Conservation (phyloP, 1,140 invertebrate species). For the Homalodisca vitripennis region DNA sequence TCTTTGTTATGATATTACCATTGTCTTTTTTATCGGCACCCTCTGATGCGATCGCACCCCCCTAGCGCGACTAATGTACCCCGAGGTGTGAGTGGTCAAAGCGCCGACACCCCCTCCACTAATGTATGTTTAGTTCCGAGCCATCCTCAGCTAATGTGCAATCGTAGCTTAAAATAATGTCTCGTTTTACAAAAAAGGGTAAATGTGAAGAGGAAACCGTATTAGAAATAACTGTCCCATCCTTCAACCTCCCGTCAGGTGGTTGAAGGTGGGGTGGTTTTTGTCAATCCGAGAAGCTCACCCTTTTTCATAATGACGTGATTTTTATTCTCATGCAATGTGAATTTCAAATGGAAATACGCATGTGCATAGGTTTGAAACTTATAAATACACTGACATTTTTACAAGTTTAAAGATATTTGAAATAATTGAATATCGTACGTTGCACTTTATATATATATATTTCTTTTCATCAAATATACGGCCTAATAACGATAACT, state of each 20-base stretch:
- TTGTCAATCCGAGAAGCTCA: too few relatives aligned
- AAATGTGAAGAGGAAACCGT: slow-evolving; percentile 8
- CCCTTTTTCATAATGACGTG: too few relatives aligned
- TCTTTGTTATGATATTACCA: slow-evolving; percentile 26
- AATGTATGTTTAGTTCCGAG: not conserved
- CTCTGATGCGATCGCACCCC: too few relatives aligned
- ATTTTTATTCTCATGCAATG: too few relatives aligned
- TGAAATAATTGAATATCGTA: too few relatives aligned
- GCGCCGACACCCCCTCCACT: not conserved
- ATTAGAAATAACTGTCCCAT: slow-evolving; percentile 1
- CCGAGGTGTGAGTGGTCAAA: slow-evolving; percentile 5
- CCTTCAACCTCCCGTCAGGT: not conserved
- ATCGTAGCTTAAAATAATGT: slow-evolving; percentile 6
- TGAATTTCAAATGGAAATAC: too few relatives aligned
- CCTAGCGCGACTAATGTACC: slow-evolving; percentile 12
- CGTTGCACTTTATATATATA: too few relatives aligned
- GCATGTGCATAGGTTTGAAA: too few relatives aligned
- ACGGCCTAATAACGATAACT: too few relatives aligned
- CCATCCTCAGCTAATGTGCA: slow-evolving; percentile 7
- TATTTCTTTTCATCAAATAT: too few relatives aligned
- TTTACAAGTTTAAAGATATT: too few relatives aligned
- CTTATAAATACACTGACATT: too few relatives aligned
- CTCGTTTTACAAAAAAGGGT: not conserved
- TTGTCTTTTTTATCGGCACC: not conserved
- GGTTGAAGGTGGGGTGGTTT: not conserved